Percentiles rank a stretch among this genome's conserved stretches.
phyloP scores from a whole-genome alignment of 2,888 invertebrate species.

The Drosophila pseudotakahashii region DNA sequence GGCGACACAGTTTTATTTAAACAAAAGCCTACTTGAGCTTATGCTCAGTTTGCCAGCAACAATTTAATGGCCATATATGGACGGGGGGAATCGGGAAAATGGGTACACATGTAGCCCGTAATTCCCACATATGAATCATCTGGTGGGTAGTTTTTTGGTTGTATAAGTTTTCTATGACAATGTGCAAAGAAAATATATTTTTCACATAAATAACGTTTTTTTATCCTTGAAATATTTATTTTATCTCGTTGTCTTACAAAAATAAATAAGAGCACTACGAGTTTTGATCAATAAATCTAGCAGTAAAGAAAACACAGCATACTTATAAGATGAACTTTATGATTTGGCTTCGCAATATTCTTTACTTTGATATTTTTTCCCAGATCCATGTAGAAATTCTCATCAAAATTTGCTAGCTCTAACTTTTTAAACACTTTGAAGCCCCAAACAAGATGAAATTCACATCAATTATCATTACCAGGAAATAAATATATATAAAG shows the following conservation, averaged over 20 bases:
- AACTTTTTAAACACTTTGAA: too few relatives aligned
- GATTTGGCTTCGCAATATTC: background rate
- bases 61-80: slow-evolving; percentile 51
- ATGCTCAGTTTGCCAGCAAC: slow-evolving; percentile 59
- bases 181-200: background rate
- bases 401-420: too few relatives aligned
- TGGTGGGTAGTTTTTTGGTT: background rate
- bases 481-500: background rate
- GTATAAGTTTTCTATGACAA: slow-evolving; percentile 2
- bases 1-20: slow-evolving; percentile 73
- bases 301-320: background rate
- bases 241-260: too few relatives aligned
- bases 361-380: too few relatives aligned
- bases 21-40: slow-evolving; percentile 75
- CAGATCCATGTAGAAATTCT: too few relatives aligned
- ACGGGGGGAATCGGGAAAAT: background rate
- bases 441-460: background rate
- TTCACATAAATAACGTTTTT: background rate
- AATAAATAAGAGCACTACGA: background rate
- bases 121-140: slow-evolving; percentile 15
- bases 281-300: background rate
- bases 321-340: too few relatives aligned
- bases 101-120: slow-evolving; percentile 13
- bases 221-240: background rate
- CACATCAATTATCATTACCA: slow-evolving; percentile 12